phyloP scores from a whole-genome alignment of 30 jellyfish, hydroid and myxozoan genomes.

The Pelagia noctiluca region DNA sequence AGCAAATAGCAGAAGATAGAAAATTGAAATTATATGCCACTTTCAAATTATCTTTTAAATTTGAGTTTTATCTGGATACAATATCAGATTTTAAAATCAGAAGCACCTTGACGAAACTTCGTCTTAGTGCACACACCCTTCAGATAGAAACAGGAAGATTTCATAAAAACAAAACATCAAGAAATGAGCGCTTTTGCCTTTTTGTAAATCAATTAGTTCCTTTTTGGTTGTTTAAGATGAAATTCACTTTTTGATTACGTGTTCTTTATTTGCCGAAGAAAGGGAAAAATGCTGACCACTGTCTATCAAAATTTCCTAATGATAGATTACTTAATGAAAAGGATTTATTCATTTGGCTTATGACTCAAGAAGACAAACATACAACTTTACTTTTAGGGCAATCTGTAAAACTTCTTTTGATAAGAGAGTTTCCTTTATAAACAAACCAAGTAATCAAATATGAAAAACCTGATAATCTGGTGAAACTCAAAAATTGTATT shows the following conservation, averaged over 20 bases:
- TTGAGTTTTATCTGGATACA: conserved; percentile 6
- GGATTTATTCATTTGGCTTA: conserved; percentile 15
- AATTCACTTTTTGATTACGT: not conserved
- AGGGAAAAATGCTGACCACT: no score
- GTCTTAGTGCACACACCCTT: no score
- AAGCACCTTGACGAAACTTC: not conserved
- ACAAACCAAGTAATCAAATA: no score
- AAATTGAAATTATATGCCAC: conserved; percentile 5
- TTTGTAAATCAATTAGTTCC: not conserved
- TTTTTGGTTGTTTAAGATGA: conserved; percentile 7
- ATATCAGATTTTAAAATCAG: conserved; percentile 3
- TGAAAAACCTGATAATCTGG: no score
- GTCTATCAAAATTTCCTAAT: conserved; percentile 1
- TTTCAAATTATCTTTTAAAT: conserved; percentile 15
- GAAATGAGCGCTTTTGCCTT: conserved; percentile 12
- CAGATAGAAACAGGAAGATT: no score
- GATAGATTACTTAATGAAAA: not conserved
- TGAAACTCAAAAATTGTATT: no score
- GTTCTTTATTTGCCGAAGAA: not conserved
- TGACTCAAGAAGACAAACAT: conserved; percentile 20
- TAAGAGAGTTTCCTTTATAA: no score
- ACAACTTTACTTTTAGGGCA: not conserved
- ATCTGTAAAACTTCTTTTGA: not conserved
- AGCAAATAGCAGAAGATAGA: not conserved
- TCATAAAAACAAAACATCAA: no score